Base-by-base conservation (phyloP, 2,888 invertebrate species). In the Lasioglossum malachurum region DNA sequence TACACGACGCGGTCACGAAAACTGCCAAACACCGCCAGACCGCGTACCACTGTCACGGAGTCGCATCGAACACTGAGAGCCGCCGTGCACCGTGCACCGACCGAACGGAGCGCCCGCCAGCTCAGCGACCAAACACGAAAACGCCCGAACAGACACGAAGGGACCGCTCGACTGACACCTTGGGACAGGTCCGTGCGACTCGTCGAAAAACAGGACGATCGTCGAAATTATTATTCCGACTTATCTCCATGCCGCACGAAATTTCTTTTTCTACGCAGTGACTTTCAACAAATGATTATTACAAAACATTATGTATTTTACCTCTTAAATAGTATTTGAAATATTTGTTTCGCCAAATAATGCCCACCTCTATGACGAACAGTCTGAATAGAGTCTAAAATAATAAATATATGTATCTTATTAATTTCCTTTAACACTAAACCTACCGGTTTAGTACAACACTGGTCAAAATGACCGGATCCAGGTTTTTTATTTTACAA, bases 21-120 rank as follows among this genome's bases (percentile, higher is more conserved):
- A 38, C 60, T 78, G 38, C 27, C 31, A 44, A 38, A 64, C 38
- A 77, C 73, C 57, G 60, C 80, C 31, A 44, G 23, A 60, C 81
- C 85, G n/a, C 78, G 78, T 79, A 77, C 83, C 46, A 73, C 78
- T 60, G 41, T n/a, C 64, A 77, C 82, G 83, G 83, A 87, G 84
- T 87, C 91, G 87, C 87, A 82, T 82, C 78, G 82, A 83, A 78
- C 49, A 90, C 90, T 90, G 89, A 74, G 41, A 74, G 41, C 78
- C 46, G 38, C 60, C 73, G 35, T 64, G 57, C 75, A 67, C 73
- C 76, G 35, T 60, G 53, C 75, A 67, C 73, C 80, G 41, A 81
- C 73, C 80, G 46, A 81, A 76, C 81, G 80, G 78, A 86, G 83
- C 86, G 84, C 87, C 85, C 90, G 88, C 81, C 88, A 84, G 80